Evolutionary conservation across 1,140 invertebrate species (phyloP).

Genomic region (Drosophila nigrodunni): DNA sequence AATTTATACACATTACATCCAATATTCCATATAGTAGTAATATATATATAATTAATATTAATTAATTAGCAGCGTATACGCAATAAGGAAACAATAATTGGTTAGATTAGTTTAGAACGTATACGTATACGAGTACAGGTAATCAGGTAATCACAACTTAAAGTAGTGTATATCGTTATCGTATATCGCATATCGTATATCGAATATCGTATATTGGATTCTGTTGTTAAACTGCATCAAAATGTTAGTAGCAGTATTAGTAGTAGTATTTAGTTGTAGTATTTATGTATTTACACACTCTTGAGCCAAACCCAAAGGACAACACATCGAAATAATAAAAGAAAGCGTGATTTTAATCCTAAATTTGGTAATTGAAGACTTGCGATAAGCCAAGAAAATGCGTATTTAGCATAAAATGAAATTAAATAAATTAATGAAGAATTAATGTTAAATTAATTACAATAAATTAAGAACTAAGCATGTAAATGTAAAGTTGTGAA

Average conservation of each 20-base stretch:
- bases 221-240: constrained; percentile 15
- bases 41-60: constrained; percentile 68
- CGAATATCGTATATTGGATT: constrained; percentile 15
- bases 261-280: constrained; percentile 5
- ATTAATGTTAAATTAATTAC: neutral
- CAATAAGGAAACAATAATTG: constrained; percentile 67
- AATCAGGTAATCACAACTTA: constrained; percentile 48
- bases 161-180: constrained; percentile 18
- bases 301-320: neutral
- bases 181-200: constrained; percentile 2
- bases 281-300: constrained; percentile 34
- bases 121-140: constrained; percentile 37
- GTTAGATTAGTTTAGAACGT: constrained; percentile 59
- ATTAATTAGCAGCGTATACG: constrained; percentile 68
- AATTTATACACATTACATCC: constrained; percentile 84
- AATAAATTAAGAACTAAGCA: constrained; percentile 12
- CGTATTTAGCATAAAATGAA: constrained; percentile 17
- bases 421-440: neutral
- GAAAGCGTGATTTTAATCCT: neutral
- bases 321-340: constrained; percentile 1
- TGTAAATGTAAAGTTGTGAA: constrained; percentile 29
- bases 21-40: constrained; percentile 80
- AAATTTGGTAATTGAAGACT: neutral
- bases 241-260: constrained; percentile 18
- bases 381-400: constrained; percentile 17